Conservation (phyloP, 2,113 vertebrate species). For the Tragelaphus strepsiceros region DNA sequence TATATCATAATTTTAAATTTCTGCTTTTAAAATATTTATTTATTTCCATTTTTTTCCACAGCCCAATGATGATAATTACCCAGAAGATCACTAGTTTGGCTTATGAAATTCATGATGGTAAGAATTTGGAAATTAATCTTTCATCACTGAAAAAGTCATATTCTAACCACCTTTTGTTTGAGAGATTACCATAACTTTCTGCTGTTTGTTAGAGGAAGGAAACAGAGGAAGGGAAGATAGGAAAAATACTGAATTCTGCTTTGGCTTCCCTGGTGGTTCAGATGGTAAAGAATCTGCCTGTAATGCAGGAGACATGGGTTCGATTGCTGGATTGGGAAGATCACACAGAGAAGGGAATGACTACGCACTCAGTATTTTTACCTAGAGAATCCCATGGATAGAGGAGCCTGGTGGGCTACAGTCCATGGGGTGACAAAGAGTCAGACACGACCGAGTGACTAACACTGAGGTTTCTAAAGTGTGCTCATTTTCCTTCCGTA, state of each 20-base stretch:
- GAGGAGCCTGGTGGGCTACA: background rate
- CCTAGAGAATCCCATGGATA: background rate
- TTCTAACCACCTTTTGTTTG: background rate
- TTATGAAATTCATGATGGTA: conserved; percentile 97
- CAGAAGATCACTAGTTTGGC: conserved; percentile 99
- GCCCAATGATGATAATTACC: conserved; percentile 99
- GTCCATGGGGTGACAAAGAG: background rate
- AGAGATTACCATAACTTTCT: background rate
- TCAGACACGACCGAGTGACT: too few relatives aligned
- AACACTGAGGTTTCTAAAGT: background rate
- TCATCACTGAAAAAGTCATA: background rate
- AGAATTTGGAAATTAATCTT: conserved; percentile 68
- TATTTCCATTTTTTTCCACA: conserved; percentile 67
- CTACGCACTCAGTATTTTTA: background rate
- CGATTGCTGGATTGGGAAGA: background rate
- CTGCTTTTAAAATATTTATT: conserved; percentile 37
- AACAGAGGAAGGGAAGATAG: background rate
- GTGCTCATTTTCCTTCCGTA: background rate
- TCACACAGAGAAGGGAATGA: background rate
- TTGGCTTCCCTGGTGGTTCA: background rate
- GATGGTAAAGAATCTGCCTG: background rate
- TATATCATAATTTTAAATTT: background rate
- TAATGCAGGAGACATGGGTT: background rate
- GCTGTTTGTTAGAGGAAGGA: background rate
- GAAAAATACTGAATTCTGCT: background rate